Evolutionary conservation across 1,140 invertebrate species (phyloP).

Genomic region (Helicoverpa zea): DNA sequence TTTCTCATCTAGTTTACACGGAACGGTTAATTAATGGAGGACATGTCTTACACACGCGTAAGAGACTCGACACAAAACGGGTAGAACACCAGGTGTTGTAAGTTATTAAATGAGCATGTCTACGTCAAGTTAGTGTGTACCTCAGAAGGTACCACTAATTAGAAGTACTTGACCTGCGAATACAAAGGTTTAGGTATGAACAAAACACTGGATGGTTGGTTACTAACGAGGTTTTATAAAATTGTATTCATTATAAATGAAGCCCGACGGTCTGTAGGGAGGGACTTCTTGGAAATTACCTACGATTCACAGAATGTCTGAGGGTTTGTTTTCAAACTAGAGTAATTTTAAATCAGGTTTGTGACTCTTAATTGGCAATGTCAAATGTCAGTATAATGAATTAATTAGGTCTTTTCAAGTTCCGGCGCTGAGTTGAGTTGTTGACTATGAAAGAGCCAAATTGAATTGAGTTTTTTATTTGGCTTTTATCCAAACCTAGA

Average conservation of each 20-base stretch:
- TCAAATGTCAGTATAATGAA: slow-evolving; percentile 12
- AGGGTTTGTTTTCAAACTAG: slow-evolving; percentile 19
- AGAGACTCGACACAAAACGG: too few relatives aligned
- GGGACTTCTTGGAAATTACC: not conserved
- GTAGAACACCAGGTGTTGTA: not conserved
- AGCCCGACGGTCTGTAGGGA: not conserved
- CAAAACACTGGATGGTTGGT: not conserved
- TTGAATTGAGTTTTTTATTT: slow-evolving; percentile 5
- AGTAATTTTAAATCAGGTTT: slow-evolving; percentile 10
- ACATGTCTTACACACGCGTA: too few relatives aligned
- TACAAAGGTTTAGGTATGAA: not conserved
- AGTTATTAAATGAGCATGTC: not conserved
- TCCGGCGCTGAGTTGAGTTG: not conserved
- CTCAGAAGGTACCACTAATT: not conserved
- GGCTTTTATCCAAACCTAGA: not conserved
- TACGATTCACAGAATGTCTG: not conserved
- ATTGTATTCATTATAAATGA: slow-evolving; percentile 13
- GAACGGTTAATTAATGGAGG: too few relatives aligned
- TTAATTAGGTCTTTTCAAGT: slow-evolving; percentile 32
- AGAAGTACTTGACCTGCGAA: slow-evolving; percentile 11
- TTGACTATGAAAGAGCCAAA: not conserved
- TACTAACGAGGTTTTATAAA: slow-evolving; percentile 15
- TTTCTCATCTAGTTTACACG: not conserved
- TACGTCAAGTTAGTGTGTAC: not conserved
- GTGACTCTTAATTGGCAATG: slow-evolving; percentile 29